Evolutionary conservation across 2,797 vertebrate species (phyloP), one percentile per base, ranked within the genome.

Genomic region (Mormyrus hasselquistii): DNA sequence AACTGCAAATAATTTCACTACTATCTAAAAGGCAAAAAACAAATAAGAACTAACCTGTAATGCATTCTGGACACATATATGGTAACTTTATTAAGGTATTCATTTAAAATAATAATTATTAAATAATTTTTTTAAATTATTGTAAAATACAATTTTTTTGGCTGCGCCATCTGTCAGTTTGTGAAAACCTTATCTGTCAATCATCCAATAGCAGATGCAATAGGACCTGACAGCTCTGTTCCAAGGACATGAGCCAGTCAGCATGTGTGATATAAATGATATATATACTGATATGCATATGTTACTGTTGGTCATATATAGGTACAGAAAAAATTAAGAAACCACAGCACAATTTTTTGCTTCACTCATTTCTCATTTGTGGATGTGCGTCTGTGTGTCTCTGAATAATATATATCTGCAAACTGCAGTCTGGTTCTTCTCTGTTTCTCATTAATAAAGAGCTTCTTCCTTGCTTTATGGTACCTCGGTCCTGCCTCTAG

Each of bases 221-320:
- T 94, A 89, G 0, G 76, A 87, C 92, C 91, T 94, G 93, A 94
- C 94, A 94, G 92, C 93, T 90, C 86, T 12, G 88, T 91, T 92
- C 89, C 89, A 41, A 88, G 89, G 69, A 88, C 86, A 93, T 90
- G 89, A 92, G 90, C 89, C 91, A 94, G 92, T 93, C 91, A 87
- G 88, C 89, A 92, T 90, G 91, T 91, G 92, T 89, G 86, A 90
- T 62, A 25, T 62, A 62, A 62, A 62, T 62, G 7, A 62, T 25
- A 62, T 62, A 62, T 25, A 25, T 8, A 62, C 59, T 62, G 25
- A 62, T 62, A 10, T 65, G n/a, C 59, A 29, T 65, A 25, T 65
- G 22, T 65, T 65, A 65, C 59, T 25, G 8, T 65, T 10, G 59
- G 59, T 65, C 10, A 65, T 65, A 10, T 25, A 65, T 22, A 65